Conservation (phyloP, 2,888 invertebrate species). For the Coremacera marginata region DNA sequence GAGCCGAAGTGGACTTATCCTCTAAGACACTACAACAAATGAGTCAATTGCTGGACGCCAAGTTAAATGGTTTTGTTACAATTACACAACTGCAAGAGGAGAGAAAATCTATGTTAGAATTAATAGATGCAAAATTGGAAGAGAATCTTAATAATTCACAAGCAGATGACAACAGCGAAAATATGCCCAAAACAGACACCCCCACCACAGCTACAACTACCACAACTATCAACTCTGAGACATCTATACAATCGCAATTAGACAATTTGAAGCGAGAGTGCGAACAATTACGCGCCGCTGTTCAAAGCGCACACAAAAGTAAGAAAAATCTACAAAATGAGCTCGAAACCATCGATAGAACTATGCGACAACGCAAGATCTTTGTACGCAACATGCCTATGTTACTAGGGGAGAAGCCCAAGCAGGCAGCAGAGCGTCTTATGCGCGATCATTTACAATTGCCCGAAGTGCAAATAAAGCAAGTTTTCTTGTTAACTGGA, state of each 20-base stretch:
- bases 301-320: constrained; percentile 41
- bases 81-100: constrained; percentile 38
- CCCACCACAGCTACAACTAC: not conserved
- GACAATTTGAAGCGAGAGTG: constrained; percentile 44
- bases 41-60: constrained; percentile 46
- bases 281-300: constrained; percentile 36
- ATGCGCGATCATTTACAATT: constrained; percentile 43
- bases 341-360: constrained; percentile 46
- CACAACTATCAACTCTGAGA: not conserved
- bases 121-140: constrained; percentile 21
- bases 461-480: constrained; percentile 39
- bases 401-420: constrained; percentile 30
- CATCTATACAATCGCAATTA: constrained; percentile 22
- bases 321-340: constrained; percentile 48
- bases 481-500: constrained; percentile 37
- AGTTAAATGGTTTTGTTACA: constrained; percentile 45
- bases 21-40: constrained; percentile 41
- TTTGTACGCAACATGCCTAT: constrained; percentile 47
- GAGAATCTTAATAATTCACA: not conserved
- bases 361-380: constrained; percentile 46
- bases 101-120: constrained; percentile 24
- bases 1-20: constrained; percentile 37
- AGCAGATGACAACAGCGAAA: not conserved
- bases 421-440: constrained; percentile 42
- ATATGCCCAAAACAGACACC: not conserved